These are phyloP conservation scores for Fregetta grallaria DNA, from an alignment of 2,113 vertebrate species.

Conservation along the genomic window DNA sequence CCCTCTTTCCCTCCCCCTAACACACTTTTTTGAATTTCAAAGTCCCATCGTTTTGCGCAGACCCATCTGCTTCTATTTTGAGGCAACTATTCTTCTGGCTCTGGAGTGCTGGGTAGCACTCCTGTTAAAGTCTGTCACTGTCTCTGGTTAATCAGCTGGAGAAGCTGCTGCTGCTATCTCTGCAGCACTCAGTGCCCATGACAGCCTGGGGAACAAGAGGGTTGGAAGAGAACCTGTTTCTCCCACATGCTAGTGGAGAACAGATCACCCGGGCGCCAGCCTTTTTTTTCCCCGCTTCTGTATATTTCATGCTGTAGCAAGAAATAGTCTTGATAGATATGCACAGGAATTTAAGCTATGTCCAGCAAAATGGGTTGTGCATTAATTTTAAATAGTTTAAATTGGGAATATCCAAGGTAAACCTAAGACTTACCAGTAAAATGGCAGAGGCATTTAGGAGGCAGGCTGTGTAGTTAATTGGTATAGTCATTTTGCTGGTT, in stretches of 20 bases:
- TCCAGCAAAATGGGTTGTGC: not conserved
- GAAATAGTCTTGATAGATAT: not conserved
- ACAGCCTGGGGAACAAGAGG: constrained; percentile 63
- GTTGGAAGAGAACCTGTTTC: constrained; percentile 60
- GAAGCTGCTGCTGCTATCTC: constrained; percentile 65
- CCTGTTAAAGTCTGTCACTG: constrained; percentile 64
- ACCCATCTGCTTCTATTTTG: constrained; percentile 68
- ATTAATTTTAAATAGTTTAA: not conserved
- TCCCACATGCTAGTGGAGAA: constrained; percentile 53
- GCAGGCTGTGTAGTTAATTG: not conserved
- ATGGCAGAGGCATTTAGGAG: not conserved
- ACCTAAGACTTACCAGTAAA: not conserved
- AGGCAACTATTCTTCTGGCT: constrained; percentile 64
- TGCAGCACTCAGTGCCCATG: constrained; percentile 44
- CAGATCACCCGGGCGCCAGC: not conserved
- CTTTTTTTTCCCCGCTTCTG: not conserved
- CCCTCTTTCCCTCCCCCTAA: constrained; percentile 13
- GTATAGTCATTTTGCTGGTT: not conserved
- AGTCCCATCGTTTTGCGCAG: constrained; percentile 22
- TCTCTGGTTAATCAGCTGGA: constrained; percentile 71
- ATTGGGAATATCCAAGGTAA: not conserved
- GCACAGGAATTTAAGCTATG: not conserved
- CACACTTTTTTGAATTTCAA: constrained; percentile 39
- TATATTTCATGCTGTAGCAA: not conserved
- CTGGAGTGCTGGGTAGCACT: constrained; percentile 60